phyloP scores from a whole-genome alignment of 1,140 invertebrate species.

The Brachionus rotundiformis region DNA sequence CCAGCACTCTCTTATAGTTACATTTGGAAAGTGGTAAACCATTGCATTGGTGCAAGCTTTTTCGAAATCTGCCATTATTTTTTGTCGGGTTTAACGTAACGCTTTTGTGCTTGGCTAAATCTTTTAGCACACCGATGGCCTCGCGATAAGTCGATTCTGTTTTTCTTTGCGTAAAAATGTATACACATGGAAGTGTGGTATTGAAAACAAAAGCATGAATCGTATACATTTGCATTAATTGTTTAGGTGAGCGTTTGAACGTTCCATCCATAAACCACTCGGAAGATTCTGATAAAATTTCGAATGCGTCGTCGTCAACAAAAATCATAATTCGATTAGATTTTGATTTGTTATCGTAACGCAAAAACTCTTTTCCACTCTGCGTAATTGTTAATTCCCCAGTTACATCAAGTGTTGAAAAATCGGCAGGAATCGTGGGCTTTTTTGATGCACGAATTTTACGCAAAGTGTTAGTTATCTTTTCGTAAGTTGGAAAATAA shows the following conservation, averaged over 20 bases:
- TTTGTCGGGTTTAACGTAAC: background rate
- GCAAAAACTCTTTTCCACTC: background rate
- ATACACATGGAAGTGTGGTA: conserved; percentile 9
- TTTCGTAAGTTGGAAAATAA: background rate
- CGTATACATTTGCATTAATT: conserved; percentile 15
- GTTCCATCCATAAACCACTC: conserved; percentile 15
- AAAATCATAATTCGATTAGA: background rate
- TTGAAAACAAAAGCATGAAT: conserved; percentile 10
- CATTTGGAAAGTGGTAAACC: background rate
- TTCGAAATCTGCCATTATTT: background rate
- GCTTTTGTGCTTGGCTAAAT: background rate
- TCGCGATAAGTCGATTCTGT: background rate
- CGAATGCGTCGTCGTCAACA: background rate
- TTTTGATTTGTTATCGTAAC: conserved; percentile 1
- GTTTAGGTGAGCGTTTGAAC: background rate
- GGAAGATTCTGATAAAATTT: background rate
- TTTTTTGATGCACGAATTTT: background rate
- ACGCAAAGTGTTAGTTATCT: background rate
- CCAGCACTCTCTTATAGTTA: background rate
- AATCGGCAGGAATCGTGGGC: background rate
- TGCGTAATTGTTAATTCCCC: background rate
- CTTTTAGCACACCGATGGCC: background rate
- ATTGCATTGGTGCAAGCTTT: background rate
- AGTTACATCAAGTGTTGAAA: background rate
- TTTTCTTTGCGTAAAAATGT: conserved; percentile 23